Percentiles rank a stretch among this genome's conserved stretches.
Conservation (phyloP, 1,140 invertebrate genomes). For the Drosophila truncata region DNA sequence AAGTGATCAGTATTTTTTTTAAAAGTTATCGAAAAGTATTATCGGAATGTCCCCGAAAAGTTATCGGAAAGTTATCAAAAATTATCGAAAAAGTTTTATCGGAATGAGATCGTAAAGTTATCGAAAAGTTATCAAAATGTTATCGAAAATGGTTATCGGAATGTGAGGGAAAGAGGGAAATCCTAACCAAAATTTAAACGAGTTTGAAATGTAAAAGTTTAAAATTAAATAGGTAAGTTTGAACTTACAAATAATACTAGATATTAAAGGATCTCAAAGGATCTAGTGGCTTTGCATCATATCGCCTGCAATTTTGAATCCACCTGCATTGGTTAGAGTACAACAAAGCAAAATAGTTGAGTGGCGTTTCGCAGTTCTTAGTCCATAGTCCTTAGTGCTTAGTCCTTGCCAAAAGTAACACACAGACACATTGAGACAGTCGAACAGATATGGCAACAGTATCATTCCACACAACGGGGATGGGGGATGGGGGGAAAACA, state of each 20-base stretch:
- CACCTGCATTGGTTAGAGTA: slow-evolving; percentile 15
- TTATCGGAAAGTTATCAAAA: too few species aligned
- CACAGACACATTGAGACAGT: slow-evolving; percentile 42
- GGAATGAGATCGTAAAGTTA: too few species aligned
- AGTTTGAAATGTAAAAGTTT: background rate
- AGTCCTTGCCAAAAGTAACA: slow-evolving; percentile 55
- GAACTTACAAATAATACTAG: background rate
- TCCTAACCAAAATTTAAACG: background rate
- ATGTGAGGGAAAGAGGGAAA: too few species aligned
- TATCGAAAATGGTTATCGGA: too few species aligned
- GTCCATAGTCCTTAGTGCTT: slow-evolving; percentile 38
- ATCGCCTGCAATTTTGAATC: background rate
- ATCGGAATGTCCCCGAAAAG: too few species aligned
- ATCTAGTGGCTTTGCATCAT: background rate
- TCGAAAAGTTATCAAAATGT: too few species aligned
- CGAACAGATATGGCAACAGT: slow-evolving; percentile 66
- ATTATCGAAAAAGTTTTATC: too few species aligned
- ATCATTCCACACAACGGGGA: slow-evolving; percentile 47
- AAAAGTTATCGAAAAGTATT: too few species aligned
- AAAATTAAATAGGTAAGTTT: background rate
- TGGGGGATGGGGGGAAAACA: background rate
- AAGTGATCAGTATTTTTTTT: too few species aligned
- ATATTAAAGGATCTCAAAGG: background rate
- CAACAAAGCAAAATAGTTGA: slow-evolving; percentile 66
- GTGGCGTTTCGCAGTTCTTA: slow-evolving; percentile 50